Conservation (phyloP, 2,113 vertebrate species). For the Anoura caudifer region DNA sequence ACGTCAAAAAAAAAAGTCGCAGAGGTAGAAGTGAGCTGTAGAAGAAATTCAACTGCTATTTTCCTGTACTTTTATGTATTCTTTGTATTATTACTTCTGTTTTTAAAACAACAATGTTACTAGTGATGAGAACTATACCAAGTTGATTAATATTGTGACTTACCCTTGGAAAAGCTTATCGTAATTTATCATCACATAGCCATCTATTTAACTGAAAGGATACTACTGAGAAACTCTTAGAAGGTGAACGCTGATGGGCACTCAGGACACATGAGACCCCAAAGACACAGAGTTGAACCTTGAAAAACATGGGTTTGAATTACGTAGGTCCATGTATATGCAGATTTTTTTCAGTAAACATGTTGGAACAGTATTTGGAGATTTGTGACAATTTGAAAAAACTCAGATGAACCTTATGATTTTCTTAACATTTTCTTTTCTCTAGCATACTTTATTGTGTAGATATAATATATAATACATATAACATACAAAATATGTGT, state of each 20-base stretch:
- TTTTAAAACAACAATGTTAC: not conserved
- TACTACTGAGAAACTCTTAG: not conserved
- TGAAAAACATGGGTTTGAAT: not conserved
- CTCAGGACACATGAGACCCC: not conserved
- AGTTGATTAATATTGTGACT: slow-evolving; percentile 31
- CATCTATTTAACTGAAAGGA: not conserved
- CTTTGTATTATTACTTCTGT: not conserved
- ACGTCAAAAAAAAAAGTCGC: not conserved
- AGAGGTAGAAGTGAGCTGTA: not conserved
- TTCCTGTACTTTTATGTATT: not conserved
- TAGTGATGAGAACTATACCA: slow-evolving; percentile 4
- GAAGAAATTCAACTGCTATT: not conserved
- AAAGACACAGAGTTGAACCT: not conserved
- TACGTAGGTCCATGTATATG: not conserved
- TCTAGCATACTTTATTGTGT: not conserved
- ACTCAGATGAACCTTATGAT: not conserved
- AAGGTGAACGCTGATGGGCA: slow-evolving; percentile 9
- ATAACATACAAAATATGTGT: not conserved
- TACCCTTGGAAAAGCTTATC: slow-evolving; percentile 15
- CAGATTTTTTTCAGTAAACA: not conserved
- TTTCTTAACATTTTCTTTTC: not conserved
- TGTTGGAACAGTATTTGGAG: not conserved
- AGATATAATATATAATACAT: not conserved
- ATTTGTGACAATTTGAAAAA: not conserved
- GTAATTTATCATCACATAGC: slow-evolving; percentile 3